These are phyloP conservation scores for Hirtodrosophila alboralis DNA, from an alignment of 2,888 invertebrate genomes.

Conservation along the genomic window DNA sequence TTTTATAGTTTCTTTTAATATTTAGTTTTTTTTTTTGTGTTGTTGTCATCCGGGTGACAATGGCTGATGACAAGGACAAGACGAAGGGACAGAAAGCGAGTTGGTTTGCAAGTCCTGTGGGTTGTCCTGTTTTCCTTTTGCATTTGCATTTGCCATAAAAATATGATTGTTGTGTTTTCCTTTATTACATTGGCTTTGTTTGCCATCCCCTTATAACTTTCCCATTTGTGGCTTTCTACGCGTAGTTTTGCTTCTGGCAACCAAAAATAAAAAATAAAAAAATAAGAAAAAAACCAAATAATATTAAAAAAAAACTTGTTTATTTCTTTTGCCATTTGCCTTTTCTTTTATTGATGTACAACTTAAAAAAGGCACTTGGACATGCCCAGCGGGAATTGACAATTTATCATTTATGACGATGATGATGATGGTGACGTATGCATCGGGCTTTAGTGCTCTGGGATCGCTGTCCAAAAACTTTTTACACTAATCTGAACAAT, in stretches of 20 bases:
- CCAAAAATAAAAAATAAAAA: slow-evolving; percentile 26
- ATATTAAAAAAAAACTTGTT: slow-evolving; percentile 48
- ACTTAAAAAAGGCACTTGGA: slow-evolving; percentile 55
- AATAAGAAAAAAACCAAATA: slow-evolving; percentile 9
- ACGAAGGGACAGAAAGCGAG: slow-evolving; percentile 43
- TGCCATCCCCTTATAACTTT: slow-evolving; percentile 30
- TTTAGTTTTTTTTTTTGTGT: slow-evolving; percentile 15
- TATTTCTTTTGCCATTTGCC: slow-evolving; percentile 40
- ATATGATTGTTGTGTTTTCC: slow-evolving; percentile 75
- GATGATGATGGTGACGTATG: slow-evolving; percentile 46
- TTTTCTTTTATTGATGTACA: slow-evolving; percentile 55
- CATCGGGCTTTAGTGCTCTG: slow-evolving; percentile 19
- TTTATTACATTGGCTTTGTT: slow-evolving; percentile 68
- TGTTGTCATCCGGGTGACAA: slow-evolving; percentile 44
- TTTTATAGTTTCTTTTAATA: neutral
- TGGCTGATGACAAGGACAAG: slow-evolving; percentile 50
- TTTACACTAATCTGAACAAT: slow-evolving; percentile 52
- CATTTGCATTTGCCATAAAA: slow-evolving; percentile 74
- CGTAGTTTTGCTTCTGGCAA: slow-evolving; percentile 48
- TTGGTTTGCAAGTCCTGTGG: slow-evolving; percentile 25
- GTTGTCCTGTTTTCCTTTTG: slow-evolving; percentile 44
- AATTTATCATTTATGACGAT: slow-evolving; percentile 74
- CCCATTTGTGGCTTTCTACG: slow-evolving; percentile 23
- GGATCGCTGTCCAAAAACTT: slow-evolving; percentile 37
- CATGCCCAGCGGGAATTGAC: slow-evolving; percentile 64